Conservation (phyloP, 2,113 vertebrate genomes). For the Bubo bubo region DNA sequence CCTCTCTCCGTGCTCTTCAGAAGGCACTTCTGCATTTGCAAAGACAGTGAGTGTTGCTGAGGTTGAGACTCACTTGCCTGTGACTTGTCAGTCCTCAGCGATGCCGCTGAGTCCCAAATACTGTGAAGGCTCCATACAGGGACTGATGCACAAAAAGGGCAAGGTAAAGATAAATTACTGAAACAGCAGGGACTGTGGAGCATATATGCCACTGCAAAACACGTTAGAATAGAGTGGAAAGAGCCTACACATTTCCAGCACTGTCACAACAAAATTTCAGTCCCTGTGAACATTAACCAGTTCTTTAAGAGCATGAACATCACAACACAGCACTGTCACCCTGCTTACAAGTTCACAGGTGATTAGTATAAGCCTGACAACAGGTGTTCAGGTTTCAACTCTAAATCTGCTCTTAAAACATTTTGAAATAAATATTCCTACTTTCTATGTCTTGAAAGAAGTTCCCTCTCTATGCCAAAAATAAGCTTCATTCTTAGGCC, state of each 20-base stretch:
- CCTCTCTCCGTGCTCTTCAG: background rate
- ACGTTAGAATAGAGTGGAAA: accelerated
- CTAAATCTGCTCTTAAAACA: conserved; percentile 28
- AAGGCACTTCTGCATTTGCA: accelerated
- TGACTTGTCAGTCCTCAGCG: background rate
- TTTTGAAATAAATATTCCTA: conserved; percentile 11
- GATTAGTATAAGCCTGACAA: conserved; percentile 41
- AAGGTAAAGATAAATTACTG: background rate
- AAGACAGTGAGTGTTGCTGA: accelerated
- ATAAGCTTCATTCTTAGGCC: background rate
- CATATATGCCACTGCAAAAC: background rate
- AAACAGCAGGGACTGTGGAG: background rate
- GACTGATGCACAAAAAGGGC: background rate
- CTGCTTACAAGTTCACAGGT: conserved; percentile 14
- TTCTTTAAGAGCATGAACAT: background rate
- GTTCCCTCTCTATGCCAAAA: background rate
- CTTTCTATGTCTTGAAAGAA: background rate
- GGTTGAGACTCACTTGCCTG: background rate
- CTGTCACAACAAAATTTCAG: background rate
- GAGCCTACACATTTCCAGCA: background rate
- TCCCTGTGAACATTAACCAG: background rate
- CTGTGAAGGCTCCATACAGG: accelerated
- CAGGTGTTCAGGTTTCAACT: conserved; percentile 38
- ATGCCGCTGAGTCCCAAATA: accelerated
- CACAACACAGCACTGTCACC: background rate